Conservation (phyloP, 2,888 invertebrate species). For the Achlya flavicornis region DNA sequence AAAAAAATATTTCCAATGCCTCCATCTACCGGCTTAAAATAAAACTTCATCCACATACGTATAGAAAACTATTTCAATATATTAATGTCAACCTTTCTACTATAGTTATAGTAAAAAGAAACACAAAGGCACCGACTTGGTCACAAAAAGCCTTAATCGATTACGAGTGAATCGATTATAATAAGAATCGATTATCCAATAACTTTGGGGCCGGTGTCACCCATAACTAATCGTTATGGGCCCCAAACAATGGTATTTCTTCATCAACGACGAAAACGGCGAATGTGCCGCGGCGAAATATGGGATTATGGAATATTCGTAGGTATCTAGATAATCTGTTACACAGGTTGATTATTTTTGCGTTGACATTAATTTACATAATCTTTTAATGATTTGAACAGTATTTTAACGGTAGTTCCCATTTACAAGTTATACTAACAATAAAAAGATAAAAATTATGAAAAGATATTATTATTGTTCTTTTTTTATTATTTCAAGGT, state of each 20-base stretch:
- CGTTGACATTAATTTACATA: neutral
- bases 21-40: neutral
- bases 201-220: constrained; percentile 68
- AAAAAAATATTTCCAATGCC: neutral
- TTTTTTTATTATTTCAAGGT: too few species aligned
- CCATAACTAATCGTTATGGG: constrained; percentile 68
- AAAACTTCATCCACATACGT: neutral
- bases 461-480: too few species aligned
- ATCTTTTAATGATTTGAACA: too few species aligned
- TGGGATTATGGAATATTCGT: constrained; percentile 66
- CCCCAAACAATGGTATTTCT: constrained; percentile 77
- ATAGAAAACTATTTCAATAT: constrained; percentile 6
- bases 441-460: too few species aligned
- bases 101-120: constrained; percentile 30
- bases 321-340: constrained; percentile 46
- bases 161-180: constrained; percentile 72
- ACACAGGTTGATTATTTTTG: constrained; percentile 53
- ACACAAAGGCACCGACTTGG: constrained; percentile 70
- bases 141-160: constrained; percentile 70
- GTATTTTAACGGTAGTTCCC: too few species aligned
- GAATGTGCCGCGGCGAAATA: constrained; percentile 66
- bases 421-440: too few species aligned
- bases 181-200: constrained; percentile 74
- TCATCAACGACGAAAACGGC: constrained; percentile 75
- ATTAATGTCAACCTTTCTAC: neutral